phyloP scores from a whole-genome alignment of 1,140 invertebrate genomes.

The Trinorchestia longiramus region DNA sequence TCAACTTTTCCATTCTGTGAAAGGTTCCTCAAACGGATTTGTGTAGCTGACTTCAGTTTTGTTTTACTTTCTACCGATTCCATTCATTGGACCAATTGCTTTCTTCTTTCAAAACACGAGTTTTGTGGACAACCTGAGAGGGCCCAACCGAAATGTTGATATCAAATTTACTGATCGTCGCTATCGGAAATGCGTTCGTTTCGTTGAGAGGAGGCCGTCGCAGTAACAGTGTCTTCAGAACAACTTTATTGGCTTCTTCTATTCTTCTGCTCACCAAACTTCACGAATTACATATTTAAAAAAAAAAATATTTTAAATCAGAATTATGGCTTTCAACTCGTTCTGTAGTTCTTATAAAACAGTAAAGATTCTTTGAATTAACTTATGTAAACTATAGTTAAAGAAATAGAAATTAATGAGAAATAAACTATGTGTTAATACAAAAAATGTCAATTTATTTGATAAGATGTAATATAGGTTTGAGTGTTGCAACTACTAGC shows the following conservation, averaged over 20 bases:
- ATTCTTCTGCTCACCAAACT: neutral
- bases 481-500: neutral
- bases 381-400: neutral
- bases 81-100: constrained; percentile 6
- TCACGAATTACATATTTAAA: neutral
- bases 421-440: neutral
- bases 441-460: neutral
- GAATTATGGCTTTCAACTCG: neutral
- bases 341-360: neutral
- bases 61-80: neutral
- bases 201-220: neutral
- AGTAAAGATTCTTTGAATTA: too few relatives aligned
- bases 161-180: constrained; percentile 10
- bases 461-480: neutral
- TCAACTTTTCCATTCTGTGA: neutral
- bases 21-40: constrained; percentile 13
- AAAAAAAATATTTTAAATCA: neutral
- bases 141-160: constrained; percentile 8
- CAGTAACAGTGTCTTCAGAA: neutral
- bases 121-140: constrained; percentile 16
- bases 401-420: neutral
- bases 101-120: neutral
- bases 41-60: neutral
- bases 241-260: neutral
- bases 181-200: constrained; percentile 37